phyloP scores from a whole-genome alignment of 2,113 vertebrate genomes.

The Lamprotornis superbus region DNA sequence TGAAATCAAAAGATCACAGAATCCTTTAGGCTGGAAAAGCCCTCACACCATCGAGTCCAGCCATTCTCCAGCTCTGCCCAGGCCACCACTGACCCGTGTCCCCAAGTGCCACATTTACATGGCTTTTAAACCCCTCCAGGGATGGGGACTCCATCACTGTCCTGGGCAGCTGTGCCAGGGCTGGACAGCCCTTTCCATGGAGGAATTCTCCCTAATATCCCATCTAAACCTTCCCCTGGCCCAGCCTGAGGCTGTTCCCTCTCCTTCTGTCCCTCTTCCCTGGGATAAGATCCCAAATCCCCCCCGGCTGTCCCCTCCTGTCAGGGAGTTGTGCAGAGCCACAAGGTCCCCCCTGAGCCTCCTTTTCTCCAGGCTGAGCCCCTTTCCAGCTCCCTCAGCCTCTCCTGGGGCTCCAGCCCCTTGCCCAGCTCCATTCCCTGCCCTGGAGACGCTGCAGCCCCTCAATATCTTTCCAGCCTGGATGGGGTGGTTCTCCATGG shows the following conservation, averaged over 20 bases:
- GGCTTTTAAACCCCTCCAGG: rapidly evolving
- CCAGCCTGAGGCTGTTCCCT: neutral
- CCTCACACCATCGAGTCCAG: neutral
- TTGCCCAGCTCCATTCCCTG: neutral
- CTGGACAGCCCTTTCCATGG: rapidly evolving
- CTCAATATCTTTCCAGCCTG: rapidly evolving
- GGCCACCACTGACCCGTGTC: neutral
- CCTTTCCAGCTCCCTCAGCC: neutral
- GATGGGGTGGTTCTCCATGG: rapidly evolving
- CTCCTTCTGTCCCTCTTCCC: neutral
- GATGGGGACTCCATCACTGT: rapidly evolving
- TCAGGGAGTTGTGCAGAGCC: neutral
- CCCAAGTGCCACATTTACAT: rapidly evolving
- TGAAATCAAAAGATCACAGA: neutral
- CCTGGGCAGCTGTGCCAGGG: neutral
- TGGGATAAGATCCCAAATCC: neutral
- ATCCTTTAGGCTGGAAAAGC: neutral
- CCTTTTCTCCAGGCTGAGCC: neutral
- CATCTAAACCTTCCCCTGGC: rapidly evolving
- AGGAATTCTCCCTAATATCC: rapidly evolving
- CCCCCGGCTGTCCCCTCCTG: neutral
- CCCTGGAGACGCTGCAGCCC: neutral
- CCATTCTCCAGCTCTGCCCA: neutral
- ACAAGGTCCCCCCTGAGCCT: neutral
- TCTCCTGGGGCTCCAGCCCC: neutral